Evolutionary conservation across 2,113 vertebrate species (phyloP), one percentile per base, ranked within the genome.

Genomic region (Prunella himalayana): DNA sequence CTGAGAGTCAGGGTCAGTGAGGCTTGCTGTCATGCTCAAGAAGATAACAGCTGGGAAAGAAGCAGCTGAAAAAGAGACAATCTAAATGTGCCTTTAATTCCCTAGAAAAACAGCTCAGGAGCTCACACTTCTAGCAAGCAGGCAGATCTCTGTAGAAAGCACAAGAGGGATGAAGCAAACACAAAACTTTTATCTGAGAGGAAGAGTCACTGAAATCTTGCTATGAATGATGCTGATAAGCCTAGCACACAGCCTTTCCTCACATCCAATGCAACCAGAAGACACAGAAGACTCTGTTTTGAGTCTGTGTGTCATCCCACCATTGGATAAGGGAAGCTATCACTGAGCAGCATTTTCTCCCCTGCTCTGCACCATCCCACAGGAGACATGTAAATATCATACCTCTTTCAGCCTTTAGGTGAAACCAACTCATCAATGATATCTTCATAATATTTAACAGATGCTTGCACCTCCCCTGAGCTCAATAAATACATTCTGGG

Each of bases 361-460:
- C 57, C 70, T 73, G 56, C 33, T 57, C 75, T 23, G 1, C 4
- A 8, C 19, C 49, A 63, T 49, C 80, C 44, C 68, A 76, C 4
- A 20, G 27, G 70, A 96, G 49, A 47, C 70, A 71, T 44, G 68
- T 73, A 85, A 96, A 73, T 14, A 7, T 92, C 50, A 83, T 73
- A 80, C 39, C 59, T 76, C n/a, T 77, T 83, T 20, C 54, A 94
- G 86, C 45, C 66, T 92, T 87, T 75, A 90, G 80, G 61, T 73
- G 77, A 86, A 97, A 92, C 44, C 87, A 54, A 66, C 44, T 79
- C 86, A 63, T 86, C 79, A 93, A 27, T 64, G 92, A 80, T 87
- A 71, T 78, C 88, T 71, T 82, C 61, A 92, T 91, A 95, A 80
- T 70, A 91, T n/a, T 77, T 86, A 90, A 76, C 92, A 96, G 86